phyloP scores from a whole-genome alignment of 2,113 vertebrate species.

The Vicugna pacos region DNA sequence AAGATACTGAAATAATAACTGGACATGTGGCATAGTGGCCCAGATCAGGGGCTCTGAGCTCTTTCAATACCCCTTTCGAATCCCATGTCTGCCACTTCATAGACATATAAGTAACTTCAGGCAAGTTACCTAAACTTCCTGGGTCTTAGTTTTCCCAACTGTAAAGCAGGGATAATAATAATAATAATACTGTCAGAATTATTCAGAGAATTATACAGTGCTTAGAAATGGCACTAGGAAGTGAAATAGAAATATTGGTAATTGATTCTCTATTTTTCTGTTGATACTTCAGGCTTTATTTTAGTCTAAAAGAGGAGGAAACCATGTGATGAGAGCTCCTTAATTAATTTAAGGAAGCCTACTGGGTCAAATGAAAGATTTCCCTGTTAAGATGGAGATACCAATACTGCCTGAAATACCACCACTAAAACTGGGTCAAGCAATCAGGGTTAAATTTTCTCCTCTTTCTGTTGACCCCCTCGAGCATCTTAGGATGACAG shows the following conservation, averaged over 20 bases:
- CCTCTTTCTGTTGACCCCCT: not conserved
- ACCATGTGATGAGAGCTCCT: not conserved
- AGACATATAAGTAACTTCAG: not conserved
- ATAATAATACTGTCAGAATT: not conserved
- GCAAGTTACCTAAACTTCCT: not conserved
- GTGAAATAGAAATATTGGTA: not conserved
- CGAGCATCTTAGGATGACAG: not conserved
- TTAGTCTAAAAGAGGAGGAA: not conserved
- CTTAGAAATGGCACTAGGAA: not conserved
- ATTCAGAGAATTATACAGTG: not conserved
- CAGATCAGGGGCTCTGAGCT: not conserved
- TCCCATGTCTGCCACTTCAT: not conserved
- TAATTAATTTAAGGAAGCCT: not conserved
- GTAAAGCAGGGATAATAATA: not conserved
- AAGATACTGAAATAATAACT: not conserved
- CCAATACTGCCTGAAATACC: not conserved
- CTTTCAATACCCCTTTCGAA: not conserved
- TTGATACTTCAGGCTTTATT: not conserved
- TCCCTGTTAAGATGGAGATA: not conserved
- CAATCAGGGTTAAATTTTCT: not conserved
- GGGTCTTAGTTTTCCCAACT: not conserved
- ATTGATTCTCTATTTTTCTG: conserved; percentile 33
- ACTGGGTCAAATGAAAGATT: not conserved
- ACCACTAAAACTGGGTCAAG: not conserved
- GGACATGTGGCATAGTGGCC: too few relatives aligned